phyloP scores from a whole-genome alignment of 2,113 vertebrate genomes.

The Symphodus melops region DNA sequence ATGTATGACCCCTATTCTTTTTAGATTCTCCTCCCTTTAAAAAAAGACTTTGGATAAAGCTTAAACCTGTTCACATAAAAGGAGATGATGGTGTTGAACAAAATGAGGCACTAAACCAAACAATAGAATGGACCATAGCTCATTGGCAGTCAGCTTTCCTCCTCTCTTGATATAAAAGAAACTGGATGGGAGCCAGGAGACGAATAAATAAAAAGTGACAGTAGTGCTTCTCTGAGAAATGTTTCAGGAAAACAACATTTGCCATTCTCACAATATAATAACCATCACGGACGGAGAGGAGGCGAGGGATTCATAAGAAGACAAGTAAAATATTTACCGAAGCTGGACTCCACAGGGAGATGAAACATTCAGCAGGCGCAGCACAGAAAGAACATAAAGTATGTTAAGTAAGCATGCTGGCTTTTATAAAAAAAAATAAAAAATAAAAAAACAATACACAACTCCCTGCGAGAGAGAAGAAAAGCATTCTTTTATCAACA shows the following conservation, averaged over 20 bases:
- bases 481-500: neutral
- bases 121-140: conserved; percentile 53
- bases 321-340: conserved; percentile 58
- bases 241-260: conserved; percentile 60
- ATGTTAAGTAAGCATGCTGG: conserved; percentile 41
- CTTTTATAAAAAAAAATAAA: no score
- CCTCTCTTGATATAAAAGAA: conserved; percentile 49
- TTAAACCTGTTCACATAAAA: conserved; percentile 30
- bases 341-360: conserved; percentile 48
- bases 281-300: conserved; percentile 16
- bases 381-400: conserved; percentile 22
- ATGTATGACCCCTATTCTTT: conserved; percentile 21
- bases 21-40: conserved; percentile 19
- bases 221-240: conserved; percentile 40
- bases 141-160: conserved; percentile 52
- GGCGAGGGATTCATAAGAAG: conserved; percentile 23
- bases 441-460: conserved; percentile 21
- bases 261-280: conserved; percentile 49
- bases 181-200: conserved; percentile 50
- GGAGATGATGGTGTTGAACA: conserved; percentile 47
- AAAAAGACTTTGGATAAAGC: conserved; percentile 34
- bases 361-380: conserved; percentile 36
- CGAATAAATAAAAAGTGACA: conserved; percentile 58
- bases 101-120: conserved; percentile 61
- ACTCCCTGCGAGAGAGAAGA: neutral